Evolutionary conservation across 2,113 vertebrate genomes (phyloP).

Genomic region (Amblyornis subalaris): DNA sequence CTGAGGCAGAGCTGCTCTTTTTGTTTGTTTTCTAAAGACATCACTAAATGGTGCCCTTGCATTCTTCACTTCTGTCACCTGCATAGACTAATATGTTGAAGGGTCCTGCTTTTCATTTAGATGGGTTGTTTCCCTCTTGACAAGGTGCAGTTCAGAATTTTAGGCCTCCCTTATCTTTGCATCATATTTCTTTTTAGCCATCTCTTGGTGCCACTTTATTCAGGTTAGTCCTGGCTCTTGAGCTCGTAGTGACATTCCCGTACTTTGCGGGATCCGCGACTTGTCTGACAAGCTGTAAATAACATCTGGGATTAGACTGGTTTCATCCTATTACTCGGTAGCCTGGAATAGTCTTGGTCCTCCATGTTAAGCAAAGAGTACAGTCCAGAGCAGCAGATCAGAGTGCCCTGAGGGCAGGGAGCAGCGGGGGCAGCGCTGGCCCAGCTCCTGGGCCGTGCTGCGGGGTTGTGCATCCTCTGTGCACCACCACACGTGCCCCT

Average conservation of each 20-base stretch:
- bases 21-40: not conserved
- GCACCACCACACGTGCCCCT: not conserved
- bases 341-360: not conserved
- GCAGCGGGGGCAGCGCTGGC: not conserved
- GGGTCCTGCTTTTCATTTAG: not conserved
- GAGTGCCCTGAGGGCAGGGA: not conserved
- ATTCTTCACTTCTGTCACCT: not conserved
- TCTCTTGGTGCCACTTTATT: not conserved
- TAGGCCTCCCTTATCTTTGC: not conserved
- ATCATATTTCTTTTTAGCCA: fast-evolving
- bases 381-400: not conserved
- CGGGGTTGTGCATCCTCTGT: not conserved
- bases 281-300: not conserved
- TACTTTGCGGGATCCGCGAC: not conserved
- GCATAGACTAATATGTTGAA: not conserved
- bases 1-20: not conserved
- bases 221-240: not conserved
- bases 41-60: not conserved
- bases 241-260: fast-evolving
- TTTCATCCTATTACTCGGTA: not conserved
- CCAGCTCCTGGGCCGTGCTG: not conserved
- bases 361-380: not conserved
- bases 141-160: not conserved
- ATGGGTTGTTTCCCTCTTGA: not conserved
- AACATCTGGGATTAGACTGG: not conserved